These are phyloP conservation scores for Copsychus sechellarum DNA, from an alignment of 2,113 vertebrate genomes.

Conservation along the genomic window DNA sequence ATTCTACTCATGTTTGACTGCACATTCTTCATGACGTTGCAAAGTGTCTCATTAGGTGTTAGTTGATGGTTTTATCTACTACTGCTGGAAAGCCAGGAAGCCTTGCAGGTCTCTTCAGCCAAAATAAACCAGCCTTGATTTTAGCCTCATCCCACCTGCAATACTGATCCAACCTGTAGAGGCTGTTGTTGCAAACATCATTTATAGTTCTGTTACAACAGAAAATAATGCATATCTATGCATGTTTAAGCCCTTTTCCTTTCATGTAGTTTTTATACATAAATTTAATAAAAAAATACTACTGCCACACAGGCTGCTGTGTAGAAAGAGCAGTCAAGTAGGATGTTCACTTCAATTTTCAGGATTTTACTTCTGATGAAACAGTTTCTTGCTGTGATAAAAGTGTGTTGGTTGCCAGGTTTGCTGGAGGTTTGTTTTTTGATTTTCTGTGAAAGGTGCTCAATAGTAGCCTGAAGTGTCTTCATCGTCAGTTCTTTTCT, in stretches of 20 bases:
- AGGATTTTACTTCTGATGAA: not conserved
- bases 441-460: slow-evolving; percentile 69
- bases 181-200: slow-evolving; percentile 69
- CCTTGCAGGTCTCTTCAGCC: slow-evolving; percentile 78
- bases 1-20: not conserved
- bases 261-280: slow-evolving; percentile 57
- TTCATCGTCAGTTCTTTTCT: slow-evolving; percentile 30
- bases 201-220: slow-evolving; percentile 54
- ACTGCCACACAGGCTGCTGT: slow-evolving; percentile 46
- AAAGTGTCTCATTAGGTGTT: slow-evolving; percentile 14
- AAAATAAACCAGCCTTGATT: slow-evolving; percentile 72
- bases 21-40: slow-evolving; percentile 43
- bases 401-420: slow-evolving; percentile 14
- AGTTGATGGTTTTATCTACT: not conserved
- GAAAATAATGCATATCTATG: slow-evolving; percentile 56
- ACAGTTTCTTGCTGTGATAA: slow-evolving; percentile 19
- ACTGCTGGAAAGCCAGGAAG: slow-evolving; percentile 43
- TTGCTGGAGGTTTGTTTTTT: not conserved
- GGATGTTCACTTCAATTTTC: slow-evolving; percentile 11
- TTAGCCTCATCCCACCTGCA: slow-evolving; percentile 79
- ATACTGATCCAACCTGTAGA: slow-evolving; percentile 25
- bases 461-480: slow-evolving; percentile 29
- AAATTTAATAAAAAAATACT: slow-evolving; percentile 51
- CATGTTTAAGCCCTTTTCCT: slow-evolving; percentile 80
- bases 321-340: slow-evolving; percentile 63